Percentiles rank a stretch among this genome's conserved stretches.
Evolutionary conservation across 2,888 invertebrate species (phyloP).

Genomic region (Chrysotoxum bicinctum): DNA sequence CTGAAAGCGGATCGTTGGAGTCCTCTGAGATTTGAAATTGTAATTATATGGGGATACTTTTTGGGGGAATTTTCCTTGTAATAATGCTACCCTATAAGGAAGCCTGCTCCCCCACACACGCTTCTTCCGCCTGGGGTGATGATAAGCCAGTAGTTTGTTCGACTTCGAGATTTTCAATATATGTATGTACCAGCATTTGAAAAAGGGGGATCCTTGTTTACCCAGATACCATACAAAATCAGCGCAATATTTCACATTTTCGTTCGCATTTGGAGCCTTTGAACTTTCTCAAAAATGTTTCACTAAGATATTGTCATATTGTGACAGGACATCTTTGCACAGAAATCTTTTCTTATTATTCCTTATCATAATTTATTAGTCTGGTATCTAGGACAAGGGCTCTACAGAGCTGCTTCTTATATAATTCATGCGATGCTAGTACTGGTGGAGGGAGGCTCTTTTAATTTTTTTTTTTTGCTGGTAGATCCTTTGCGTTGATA

Average conservation of each 20-base stretch:
- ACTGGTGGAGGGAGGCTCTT: not conserved
- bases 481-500: constrained; percentile 10
- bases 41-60: constrained; percentile 48
- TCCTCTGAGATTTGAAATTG: constrained; percentile 59
- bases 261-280: constrained; percentile 6
- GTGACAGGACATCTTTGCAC: constrained; percentile 7
- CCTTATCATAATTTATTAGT: constrained; percentile 53
- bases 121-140: too few species aligned
- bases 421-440: constrained; percentile 3
- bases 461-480: not conserved
- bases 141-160: too few species aligned
- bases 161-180: constrained; percentile 50
- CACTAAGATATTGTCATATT: not conserved
- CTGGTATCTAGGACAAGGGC: not conserved
- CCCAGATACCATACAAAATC: not conserved
- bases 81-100: not conserved
- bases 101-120: not conserved
- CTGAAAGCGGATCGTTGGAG: constrained; percentile 40
- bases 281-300: constrained; percentile 46
- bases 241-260: constrained; percentile 34
- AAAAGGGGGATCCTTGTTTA: constrained; percentile 28
- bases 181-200: not conserved
- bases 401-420: constrained; percentile 14
- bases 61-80: not conserved
- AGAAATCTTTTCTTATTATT: not conserved